phyloP scores from a whole-genome alignment of 2,888 invertebrate species.

The Boloria euphrosyne region DNA sequence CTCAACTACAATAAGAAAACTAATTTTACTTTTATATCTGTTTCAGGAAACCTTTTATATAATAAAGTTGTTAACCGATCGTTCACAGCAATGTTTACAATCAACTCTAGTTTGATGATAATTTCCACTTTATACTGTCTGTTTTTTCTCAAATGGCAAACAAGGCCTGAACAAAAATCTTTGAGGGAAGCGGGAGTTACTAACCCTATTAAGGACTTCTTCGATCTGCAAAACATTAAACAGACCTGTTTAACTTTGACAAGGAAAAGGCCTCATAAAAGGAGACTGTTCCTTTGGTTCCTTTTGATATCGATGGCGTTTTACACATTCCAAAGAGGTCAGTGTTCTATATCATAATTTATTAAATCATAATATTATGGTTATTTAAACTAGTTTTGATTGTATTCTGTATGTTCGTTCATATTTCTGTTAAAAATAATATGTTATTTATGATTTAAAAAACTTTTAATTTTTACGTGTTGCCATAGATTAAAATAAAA shows the following conservation, averaged over 20 bases:
- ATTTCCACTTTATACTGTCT: slow-evolving; percentile 85
- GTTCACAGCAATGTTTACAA: slow-evolving; percentile 87
- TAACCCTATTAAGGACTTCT: slow-evolving; percentile 86
- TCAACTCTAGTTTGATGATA: slow-evolving; percentile 85
- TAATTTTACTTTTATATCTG: not conserved
- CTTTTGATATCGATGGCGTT: slow-evolving; percentile 89
- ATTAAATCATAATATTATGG: too few relatives aligned
- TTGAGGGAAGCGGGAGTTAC: slow-evolving; percentile 80
- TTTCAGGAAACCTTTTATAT: slow-evolving; percentile 85
- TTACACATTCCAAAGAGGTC: slow-evolving; percentile 90
- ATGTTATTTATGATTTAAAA: too few relatives aligned
- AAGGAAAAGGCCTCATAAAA: slow-evolving; percentile 81
- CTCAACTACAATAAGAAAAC: not conserved
- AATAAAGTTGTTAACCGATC: slow-evolving; percentile 83
- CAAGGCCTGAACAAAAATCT: slow-evolving; percentile 84
- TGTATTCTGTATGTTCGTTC: too few relatives aligned
- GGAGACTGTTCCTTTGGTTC: slow-evolving; percentile 85
- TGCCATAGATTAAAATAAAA: too few relatives aligned
- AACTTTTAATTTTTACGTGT: too few relatives aligned
- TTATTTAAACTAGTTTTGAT: too few relatives aligned
- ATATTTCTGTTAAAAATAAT: too few relatives aligned
- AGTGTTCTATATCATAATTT: slow-evolving; percentile 36
- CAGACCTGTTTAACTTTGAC: slow-evolving; percentile 84
- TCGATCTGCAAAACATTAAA: slow-evolving; percentile 85
- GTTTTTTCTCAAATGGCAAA: slow-evolving; percentile 87